Conservation (phyloP, 2,113 vertebrate genomes). For the Columba janthina region DNA sequence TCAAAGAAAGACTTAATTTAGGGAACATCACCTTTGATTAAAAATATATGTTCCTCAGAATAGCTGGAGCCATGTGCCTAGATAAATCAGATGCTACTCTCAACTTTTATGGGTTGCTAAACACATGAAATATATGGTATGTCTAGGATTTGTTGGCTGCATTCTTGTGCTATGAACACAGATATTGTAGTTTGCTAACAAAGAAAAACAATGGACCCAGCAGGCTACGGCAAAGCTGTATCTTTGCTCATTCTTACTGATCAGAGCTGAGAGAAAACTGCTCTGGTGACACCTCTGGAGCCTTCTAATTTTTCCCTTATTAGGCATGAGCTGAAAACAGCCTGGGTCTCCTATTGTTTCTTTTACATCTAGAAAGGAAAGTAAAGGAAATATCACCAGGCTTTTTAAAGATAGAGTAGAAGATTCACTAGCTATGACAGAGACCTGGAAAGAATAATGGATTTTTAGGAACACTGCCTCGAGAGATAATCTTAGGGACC, state of each 20-base stretch:
- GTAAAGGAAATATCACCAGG: background rate
- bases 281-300: background rate
- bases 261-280: background rate
- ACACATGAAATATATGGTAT: constrained; percentile 36
- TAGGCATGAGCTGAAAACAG: background rate
- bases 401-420: background rate
- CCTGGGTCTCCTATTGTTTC: background rate
- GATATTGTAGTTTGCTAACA: background rate
- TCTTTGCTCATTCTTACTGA: background rate
- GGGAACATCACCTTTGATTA: constrained; percentile 14
- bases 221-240: background rate
- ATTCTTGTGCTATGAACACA: constrained; percentile 39
- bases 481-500: background rate
- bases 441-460: background rate
- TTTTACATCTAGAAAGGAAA: background rate
- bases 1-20: constrained; percentile 19
- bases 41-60: constrained; percentile 32
- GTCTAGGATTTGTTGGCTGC: constrained; percentile 27
- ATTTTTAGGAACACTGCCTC: background rate
- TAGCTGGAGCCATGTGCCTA: constrained; percentile 32
- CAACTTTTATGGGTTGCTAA: constrained; percentile 51
- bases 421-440: background rate
- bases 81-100: constrained; percentile 56
- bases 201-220: background rate
- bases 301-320: background rate